Conservation (phyloP, 35 echinoderm and acorn worm genomes). For the Heliocidaris erythrogramma region DNA sequence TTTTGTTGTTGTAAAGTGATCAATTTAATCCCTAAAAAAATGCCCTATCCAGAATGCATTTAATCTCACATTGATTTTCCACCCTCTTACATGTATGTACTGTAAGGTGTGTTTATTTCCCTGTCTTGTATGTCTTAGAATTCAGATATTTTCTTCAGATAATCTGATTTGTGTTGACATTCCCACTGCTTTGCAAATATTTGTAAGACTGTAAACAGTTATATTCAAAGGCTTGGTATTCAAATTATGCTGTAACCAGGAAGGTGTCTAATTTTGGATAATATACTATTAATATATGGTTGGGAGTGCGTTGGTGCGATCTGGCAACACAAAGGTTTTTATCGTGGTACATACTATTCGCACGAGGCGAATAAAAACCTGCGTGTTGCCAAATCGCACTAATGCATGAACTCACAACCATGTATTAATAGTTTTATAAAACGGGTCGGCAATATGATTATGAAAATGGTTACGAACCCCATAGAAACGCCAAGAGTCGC, state of each 20-base stretch:
- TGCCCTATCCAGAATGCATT: neutral
- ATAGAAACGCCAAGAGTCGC: too few relatives aligned
- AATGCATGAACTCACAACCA: too few relatives aligned
- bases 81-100: neutral
- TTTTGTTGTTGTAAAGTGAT: too few relatives aligned
- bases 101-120: neutral
- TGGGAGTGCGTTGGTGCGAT: too few relatives aligned
- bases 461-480: too few relatives aligned
- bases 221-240: slow-evolving; percentile 10
- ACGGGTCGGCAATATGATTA: too few relatives aligned
- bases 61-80: neutral
- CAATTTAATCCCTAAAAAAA: neutral
- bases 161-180: neutral
- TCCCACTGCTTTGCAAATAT: neutral
- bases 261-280: neutral
- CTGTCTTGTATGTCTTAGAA: neutral
- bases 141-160: neutral
- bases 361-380: too few relatives aligned
- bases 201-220: neutral
- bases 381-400: too few relatives aligned
- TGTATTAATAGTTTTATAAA: too few relatives aligned
- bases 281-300: too few relatives aligned
- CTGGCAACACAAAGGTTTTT: too few relatives aligned
- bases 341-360: too few relatives aligned
- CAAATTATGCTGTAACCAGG: neutral